Percentiles rank a stretch among this genome's conserved stretches.
Conservation (phyloP, 2,888 invertebrate genomes). For the Thymelicus lineola region DNA sequence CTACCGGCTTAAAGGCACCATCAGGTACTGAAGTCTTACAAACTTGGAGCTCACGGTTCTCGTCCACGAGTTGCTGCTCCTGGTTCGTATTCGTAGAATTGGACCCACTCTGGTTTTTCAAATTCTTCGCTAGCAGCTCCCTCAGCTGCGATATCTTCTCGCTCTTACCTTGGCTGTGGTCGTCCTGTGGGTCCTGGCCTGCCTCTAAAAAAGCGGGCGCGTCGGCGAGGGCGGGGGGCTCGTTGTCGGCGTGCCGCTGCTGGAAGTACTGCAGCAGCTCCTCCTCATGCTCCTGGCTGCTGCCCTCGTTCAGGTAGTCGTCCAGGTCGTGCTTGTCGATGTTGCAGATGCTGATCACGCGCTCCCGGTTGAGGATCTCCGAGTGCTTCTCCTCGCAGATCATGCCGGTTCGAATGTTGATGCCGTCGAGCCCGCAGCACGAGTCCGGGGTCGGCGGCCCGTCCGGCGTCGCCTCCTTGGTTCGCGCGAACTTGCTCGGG, state of each 20-base stretch:
- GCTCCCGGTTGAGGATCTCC: conserved; percentile 87
- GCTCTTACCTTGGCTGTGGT: conserved; percentile 81
- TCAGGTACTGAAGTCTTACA: conserved; percentile 58
- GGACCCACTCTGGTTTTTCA: conserved; percentile 79
- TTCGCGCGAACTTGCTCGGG: conserved; percentile 57
- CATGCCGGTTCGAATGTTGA: conserved; percentile 72
- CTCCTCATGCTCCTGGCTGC: conserved; percentile 93
- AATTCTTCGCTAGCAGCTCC: conserved; percentile 88
- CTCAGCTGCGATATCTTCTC: conserved; percentile 91
- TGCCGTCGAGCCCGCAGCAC: conserved; percentile 80
- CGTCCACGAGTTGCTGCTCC: conserved; percentile 53
- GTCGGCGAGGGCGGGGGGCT: conserved; percentile 49
- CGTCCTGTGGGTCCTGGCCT: conserved; percentile 77
- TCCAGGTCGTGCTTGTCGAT: conserved; percentile 93
- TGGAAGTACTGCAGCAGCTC: conserved; percentile 94
- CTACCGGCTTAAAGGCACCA: conserved; percentile 69
- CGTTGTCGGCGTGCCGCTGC: conserved; percentile 72
- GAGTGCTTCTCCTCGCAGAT: conserved; percentile 81
- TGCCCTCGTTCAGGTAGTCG: conserved; percentile 91
- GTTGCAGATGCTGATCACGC: conserved; percentile 90
- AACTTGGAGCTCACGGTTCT: conserved; percentile 55
- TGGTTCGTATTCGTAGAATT: conserved; percentile 54
- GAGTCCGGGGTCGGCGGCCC: conserved; percentile 72
- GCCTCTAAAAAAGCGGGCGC: conserved; percentile 72
- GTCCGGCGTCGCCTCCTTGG: conserved; percentile 67